A percentile compares a stretch with the other conserved stretches of the same genome.
Conservation (phyloP, 2,888 invertebrate species). For the Trachelus stipa region DNA sequence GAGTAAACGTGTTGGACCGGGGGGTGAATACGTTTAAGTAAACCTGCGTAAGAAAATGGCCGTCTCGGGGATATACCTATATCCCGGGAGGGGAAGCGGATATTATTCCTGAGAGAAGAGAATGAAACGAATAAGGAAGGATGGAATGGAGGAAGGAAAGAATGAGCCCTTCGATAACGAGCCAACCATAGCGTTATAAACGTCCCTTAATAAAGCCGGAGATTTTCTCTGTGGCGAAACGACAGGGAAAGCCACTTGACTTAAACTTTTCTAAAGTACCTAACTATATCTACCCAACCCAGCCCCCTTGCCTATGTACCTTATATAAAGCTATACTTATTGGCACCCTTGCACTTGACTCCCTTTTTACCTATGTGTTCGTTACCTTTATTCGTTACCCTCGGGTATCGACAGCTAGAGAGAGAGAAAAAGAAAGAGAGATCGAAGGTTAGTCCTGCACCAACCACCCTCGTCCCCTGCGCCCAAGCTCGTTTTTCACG, state of each 20-base stretch:
- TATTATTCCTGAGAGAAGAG: not conserved
- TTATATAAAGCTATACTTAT: not conserved
- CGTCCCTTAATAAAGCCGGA: slow-evolving; percentile 26
- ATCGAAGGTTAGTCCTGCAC: slow-evolving; percentile 16
- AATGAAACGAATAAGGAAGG: not conserved
- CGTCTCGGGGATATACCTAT: not conserved
- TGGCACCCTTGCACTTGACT: not conserved
- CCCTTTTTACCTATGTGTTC: slow-evolving; percentile 13
- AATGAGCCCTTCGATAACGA: not conserved
- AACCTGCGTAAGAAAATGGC: not conserved
- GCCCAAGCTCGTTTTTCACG: not conserved
- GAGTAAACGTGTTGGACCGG: not conserved
- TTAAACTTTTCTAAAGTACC: slow-evolving; percentile 38
- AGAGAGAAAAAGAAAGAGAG: slow-evolving; percentile 16
- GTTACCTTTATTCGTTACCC: not conserved
- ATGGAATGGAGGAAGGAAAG: not conserved
- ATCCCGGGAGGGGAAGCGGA: not conserved
- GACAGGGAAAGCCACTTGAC: slow-evolving; percentile 39
- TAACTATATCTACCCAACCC: slow-evolving; percentile 22
- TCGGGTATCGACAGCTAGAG: slow-evolving; percentile 22
- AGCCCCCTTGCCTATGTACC: not conserved
- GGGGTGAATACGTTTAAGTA: not conserved
- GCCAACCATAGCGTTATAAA: slow-evolving; percentile 14
- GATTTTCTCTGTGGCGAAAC: slow-evolving; percentile 27
- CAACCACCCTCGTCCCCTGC: slow-evolving; percentile 6